These are phyloP conservation scores for Ceryle rudis DNA, from an alignment of 2,797 vertebrate genomes.

Conservation along the genomic window DNA sequence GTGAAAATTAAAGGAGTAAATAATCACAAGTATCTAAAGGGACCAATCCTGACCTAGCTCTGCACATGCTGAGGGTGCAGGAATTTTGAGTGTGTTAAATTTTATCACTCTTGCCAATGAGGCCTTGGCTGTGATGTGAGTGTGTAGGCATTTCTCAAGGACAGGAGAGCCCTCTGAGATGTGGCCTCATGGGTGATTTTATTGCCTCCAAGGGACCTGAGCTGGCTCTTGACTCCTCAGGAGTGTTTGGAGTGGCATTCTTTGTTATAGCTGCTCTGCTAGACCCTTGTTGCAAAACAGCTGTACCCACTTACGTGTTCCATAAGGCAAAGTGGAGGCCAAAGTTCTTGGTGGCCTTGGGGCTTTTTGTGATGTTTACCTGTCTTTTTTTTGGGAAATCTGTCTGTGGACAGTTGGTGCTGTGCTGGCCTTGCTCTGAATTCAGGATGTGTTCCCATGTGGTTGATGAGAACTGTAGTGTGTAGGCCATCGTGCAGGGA, in stretches of 20 bases:
- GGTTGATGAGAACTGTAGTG: neutral
- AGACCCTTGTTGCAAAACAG: neutral
- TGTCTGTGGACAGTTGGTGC: accelerated
- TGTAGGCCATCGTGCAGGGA: accelerated
- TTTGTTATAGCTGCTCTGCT: neutral
- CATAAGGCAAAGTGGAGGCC: neutral
- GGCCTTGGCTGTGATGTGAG: neutral
- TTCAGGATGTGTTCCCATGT: accelerated
- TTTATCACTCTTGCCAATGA: accelerated
- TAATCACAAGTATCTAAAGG: neutral
- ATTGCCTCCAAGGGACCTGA: neutral
- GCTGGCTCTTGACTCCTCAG: neutral
- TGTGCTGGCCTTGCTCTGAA: neutral
- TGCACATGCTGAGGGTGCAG: neutral
- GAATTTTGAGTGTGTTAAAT: neutral
- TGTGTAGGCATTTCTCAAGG: neutral
- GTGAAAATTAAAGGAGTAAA: neutral
- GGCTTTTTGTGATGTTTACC: neutral
- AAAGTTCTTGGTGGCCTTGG: neutral
- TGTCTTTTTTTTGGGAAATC: neutral
- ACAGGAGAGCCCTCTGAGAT: neutral
- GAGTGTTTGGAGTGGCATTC: neutral
- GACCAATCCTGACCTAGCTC: neutral
- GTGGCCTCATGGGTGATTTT: neutral
- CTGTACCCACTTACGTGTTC: neutral